Evolutionary conservation across 2,113 vertebrate species (phyloP).

Genomic region (Psammodynastes pulverulentus): DNA sequence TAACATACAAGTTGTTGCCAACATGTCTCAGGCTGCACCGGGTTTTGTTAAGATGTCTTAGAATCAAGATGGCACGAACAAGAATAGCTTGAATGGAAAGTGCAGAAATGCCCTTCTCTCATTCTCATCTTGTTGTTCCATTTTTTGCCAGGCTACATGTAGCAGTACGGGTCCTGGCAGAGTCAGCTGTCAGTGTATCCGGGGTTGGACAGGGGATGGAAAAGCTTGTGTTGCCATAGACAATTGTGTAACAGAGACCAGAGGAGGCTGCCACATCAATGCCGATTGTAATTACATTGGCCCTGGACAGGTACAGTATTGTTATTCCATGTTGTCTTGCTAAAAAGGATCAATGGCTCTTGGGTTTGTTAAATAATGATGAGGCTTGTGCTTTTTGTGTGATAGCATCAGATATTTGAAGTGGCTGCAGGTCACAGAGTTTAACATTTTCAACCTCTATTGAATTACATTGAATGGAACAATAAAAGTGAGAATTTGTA

Average conservation of each 20-base stretch:
- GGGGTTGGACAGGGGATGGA: conserved; percentile 90
- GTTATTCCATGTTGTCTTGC: neutral
- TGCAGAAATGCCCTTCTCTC: neutral
- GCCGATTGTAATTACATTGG: conserved; percentile 81
- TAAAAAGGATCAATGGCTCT: neutral
- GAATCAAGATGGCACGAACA: neutral
- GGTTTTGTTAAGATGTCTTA: neutral
- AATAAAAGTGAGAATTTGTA: neutral
- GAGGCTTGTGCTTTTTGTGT: neutral
- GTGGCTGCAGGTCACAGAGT: neutral
- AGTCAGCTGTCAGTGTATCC: conserved; percentile 75
- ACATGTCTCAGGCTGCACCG: neutral
- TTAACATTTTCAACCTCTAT: neutral
- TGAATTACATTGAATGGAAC: neutral
- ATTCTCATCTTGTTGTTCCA: conserved; percentile 4
- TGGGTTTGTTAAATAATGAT: neutral
- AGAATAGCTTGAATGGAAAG: neutral
- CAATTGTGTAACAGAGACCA: conserved; percentile 77
- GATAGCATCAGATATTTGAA: neutral
- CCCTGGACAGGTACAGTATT: conserved; percentile 82
- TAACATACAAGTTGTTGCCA: neutral
- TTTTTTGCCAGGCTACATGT: conserved; percentile 79
- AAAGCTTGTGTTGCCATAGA: conserved; percentile 81
- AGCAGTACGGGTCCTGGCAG: conserved; percentile 69
- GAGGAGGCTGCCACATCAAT: conserved; percentile 80